Percentiles rank a stretch among this genome's conserved stretches.
These are phyloP conservation scores for Acrocyrtus sp. DNA, from an alignment of 2,888 invertebrate species.

Conservation along the genomic window DNA sequence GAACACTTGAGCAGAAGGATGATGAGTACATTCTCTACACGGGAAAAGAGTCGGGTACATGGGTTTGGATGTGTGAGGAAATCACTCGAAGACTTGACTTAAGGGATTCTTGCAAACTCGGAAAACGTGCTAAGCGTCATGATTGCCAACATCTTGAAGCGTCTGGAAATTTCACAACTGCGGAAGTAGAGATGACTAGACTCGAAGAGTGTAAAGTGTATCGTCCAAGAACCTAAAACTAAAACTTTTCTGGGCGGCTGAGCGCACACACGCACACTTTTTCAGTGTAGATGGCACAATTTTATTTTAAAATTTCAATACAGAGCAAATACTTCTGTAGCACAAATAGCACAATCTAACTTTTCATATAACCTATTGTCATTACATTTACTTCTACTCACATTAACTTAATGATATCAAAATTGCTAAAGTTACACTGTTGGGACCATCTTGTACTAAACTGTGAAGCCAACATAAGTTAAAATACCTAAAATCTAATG, in stretches of 20 bases:
- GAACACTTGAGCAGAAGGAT: slow-evolving; percentile 8
- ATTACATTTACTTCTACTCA: neutral
- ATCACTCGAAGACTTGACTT: slow-evolving; percentile 48
- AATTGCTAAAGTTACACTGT: neutral
- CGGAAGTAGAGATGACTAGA: slow-evolving; percentile 2
- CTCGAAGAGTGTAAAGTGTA: slow-evolving; percentile 12
- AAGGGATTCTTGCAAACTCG: slow-evolving; percentile 25
- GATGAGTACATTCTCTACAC: slow-evolving; percentile 25
- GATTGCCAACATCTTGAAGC: slow-evolving; percentile 3
- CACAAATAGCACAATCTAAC: neutral
- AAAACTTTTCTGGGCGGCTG: no score
- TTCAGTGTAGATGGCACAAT: no score
- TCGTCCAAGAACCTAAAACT: slow-evolving; percentile 26
- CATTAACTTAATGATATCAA: neutral
- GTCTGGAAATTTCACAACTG: slow-evolving; percentile 1
- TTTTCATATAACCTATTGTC: neutral
- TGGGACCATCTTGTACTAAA: no score
- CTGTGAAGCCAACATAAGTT: no score
- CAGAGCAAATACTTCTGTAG: neutral
- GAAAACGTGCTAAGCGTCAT: neutral
- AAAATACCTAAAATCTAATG: no score
- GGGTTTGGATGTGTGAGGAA: slow-evolving; percentile 61
- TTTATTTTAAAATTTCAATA: slow-evolving; percentile 1
- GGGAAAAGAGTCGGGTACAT: slow-evolving; percentile 50
- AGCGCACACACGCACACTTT: no score